phyloP scores from a whole-genome alignment of 2,888 invertebrate species.

The Cataglyphis livida region DNA sequence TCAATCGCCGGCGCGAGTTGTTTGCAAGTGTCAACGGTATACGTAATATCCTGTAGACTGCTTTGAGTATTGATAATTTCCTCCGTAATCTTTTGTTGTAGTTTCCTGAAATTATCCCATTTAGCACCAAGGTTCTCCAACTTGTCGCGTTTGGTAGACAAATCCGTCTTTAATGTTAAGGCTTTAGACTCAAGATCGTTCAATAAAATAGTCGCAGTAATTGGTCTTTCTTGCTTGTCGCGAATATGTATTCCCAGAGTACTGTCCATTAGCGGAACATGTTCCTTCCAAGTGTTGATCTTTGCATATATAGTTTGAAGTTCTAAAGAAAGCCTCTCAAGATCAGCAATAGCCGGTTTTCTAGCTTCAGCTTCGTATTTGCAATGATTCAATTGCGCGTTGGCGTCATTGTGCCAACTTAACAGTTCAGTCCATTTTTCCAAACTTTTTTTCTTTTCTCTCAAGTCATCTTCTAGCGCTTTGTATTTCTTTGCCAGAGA shows the following conservation, averaged over 20 bases:
- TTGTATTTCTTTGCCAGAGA: constrained; percentile 92
- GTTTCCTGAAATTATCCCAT: constrained; percentile 92
- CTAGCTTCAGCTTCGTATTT: constrained; percentile 93
- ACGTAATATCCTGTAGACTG: constrained; percentile 87
- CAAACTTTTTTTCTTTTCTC: constrained; percentile 90
- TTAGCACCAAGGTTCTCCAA: constrained; percentile 91
- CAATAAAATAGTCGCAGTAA: constrained; percentile 91
- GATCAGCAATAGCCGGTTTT: constrained; percentile 90
- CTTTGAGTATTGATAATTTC: constrained; percentile 88
- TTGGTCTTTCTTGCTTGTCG: constrained; percentile 90
- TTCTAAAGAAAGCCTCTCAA: constrained; percentile 90
- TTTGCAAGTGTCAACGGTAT: constrained; percentile 85
- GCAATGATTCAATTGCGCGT: constrained; percentile 92
- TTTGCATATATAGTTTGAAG: constrained; percentile 90
- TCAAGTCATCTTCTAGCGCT: constrained; percentile 90
- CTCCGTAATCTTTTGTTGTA: constrained; percentile 90
- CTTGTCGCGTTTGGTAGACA: constrained; percentile 89
- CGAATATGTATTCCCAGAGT: constrained; percentile 90
- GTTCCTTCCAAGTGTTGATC: constrained; percentile 90
- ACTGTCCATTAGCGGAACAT: constrained; percentile 90
- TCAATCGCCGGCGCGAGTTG: constrained; percentile 86
- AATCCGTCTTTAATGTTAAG: constrained; percentile 89
- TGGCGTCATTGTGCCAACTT: constrained; percentile 93
- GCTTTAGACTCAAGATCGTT: constrained; percentile 91
- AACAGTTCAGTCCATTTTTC: constrained; percentile 94